Evolutionary conservation across 2,888 invertebrate species (phyloP).

Genomic region (Reticulitermes lucifugus): DNA sequence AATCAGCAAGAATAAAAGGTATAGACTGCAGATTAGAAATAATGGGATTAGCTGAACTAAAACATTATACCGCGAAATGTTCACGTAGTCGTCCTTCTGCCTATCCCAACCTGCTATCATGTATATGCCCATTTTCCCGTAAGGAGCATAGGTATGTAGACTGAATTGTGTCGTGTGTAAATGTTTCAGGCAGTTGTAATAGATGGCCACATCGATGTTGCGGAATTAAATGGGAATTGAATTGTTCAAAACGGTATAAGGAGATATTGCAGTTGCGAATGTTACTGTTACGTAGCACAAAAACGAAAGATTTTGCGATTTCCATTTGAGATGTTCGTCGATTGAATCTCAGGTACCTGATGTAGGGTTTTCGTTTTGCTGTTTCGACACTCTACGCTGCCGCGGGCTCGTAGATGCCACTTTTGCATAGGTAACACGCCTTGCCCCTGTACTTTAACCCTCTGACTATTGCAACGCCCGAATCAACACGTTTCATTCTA

Average conservation of each 20-base stretch:
- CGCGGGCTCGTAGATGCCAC: no score
- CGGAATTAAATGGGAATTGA: not conserved
- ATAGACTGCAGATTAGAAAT: conserved; percentile 29
- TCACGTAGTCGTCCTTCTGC: not conserved
- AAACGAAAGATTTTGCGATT: no score
- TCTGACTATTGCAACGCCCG: no score
- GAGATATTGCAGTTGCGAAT: not conserved
- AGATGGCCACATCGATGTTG: not conserved
- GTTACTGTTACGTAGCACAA: not conserved
- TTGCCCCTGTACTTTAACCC: no score
- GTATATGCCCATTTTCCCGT: conserved; percentile 15
- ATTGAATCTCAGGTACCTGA: no score
- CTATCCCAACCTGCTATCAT: not conserved
- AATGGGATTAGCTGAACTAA: conserved; percentile 30
- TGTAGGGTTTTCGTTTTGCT: no score
- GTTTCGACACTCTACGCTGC: no score
- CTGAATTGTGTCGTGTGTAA: not conserved
- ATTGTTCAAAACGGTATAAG: not conserved
- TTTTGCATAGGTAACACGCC: no score
- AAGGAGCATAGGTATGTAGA: not conserved
- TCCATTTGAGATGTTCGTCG: no score
- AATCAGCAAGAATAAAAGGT: conserved; percentile 33
- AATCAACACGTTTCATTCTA: no score
- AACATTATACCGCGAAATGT: not conserved
- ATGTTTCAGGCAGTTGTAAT: conserved; percentile 12